phyloP scores from a whole-genome alignment of 2,888 invertebrate genomes.

The Drosophila rellima region DNA sequence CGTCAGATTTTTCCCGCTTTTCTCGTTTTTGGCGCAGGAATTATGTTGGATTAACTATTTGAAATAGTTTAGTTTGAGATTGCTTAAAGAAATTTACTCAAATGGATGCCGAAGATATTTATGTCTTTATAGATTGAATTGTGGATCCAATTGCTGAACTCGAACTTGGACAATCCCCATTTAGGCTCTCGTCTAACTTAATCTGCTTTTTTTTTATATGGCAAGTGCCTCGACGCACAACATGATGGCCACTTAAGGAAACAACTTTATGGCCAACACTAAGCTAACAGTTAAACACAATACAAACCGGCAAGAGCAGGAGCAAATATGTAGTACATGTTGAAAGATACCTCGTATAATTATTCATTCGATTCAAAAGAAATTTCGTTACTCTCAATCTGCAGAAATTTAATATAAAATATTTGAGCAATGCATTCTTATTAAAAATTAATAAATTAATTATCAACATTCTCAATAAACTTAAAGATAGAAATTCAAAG shows the following conservation, averaged over 20 bases:
- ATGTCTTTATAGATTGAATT: too few species aligned
- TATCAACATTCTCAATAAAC: too few species aligned
- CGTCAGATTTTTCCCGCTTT: constrained; percentile 2
- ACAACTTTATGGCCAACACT: constrained; percentile 58
- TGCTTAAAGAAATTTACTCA: too few species aligned
- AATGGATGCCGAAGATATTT: too few species aligned
- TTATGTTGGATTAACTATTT: constrained; percentile 30
- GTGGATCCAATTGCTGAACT: constrained; percentile 11
- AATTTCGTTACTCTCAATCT: neutral
- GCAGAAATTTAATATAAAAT: too few species aligned
- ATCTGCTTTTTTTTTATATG: constrained; percentile 9
- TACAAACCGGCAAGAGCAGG: neutral
- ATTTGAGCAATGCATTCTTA: too few species aligned
- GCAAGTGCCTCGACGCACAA: constrained; percentile 19
- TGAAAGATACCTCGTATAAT: neutral
- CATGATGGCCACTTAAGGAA: constrained; percentile 47
- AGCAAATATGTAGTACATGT: neutral
- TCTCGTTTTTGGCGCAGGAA: constrained; percentile 37
- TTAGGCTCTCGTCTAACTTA: constrained; percentile 13
- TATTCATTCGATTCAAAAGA: neutral
- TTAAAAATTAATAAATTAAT: too few species aligned
- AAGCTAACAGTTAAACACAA: constrained; percentile 56
- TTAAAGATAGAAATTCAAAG: neutral
- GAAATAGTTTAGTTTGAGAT: constrained; percentile 26
- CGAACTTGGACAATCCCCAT: constrained; percentile 4